phyloP scores from a whole-genome alignment of 2,888 invertebrate species.

The Cantharis rufa region DNA sequence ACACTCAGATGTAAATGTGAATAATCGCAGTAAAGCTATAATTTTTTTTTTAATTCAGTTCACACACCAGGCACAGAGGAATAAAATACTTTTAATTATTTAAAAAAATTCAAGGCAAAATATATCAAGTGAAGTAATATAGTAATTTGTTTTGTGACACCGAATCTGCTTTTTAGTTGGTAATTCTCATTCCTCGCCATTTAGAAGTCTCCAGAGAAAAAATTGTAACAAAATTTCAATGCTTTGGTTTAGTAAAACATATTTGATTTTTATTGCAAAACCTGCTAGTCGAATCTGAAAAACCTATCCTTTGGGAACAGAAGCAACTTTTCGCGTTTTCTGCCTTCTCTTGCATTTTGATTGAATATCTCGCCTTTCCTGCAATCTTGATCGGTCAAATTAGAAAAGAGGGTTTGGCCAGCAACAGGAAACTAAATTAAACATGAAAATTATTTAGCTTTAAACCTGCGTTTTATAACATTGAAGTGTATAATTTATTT shows the following conservation, averaged over 20 bases:
- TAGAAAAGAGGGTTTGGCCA: not conserved
- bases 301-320: not conserved
- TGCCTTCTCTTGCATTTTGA: not conserved
- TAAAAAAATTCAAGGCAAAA: too few relatives aligned
- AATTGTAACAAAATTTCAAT: not conserved
- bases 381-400: not conserved
- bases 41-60: too few relatives aligned
- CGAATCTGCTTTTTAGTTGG: not conserved
- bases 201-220: not conserved
- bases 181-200: not conserved
- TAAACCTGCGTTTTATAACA: not conserved
- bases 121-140: too few relatives aligned
- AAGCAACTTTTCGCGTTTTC: not conserved
- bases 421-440: not conserved
- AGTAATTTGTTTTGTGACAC: not conserved
- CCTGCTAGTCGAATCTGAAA: not conserved
- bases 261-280: not conserved
- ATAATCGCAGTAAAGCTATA: too few relatives aligned
- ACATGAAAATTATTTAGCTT: not conserved
- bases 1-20: too few relatives aligned
- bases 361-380: not conserved
- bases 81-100: too few relatives aligned
- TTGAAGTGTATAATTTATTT: not conserved
- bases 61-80: too few relatives aligned
- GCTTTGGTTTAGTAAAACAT: not conserved